Percentiles rank a stretch among this genome's conserved stretches.
Conservation (phyloP, 1,140 invertebrate species). For the Xylocopa sonorina region DNA sequence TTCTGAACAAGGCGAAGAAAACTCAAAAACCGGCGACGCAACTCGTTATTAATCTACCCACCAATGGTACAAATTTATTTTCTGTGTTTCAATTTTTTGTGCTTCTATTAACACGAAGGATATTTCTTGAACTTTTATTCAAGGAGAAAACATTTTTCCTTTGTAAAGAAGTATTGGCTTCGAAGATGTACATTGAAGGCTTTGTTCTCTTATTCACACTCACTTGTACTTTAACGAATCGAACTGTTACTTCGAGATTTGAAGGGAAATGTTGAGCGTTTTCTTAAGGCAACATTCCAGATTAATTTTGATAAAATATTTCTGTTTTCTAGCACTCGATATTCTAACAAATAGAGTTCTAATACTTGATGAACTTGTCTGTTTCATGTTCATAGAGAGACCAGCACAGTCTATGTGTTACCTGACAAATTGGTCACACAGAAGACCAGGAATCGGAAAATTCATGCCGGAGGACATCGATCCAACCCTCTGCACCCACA, state of each 20-base stretch:
- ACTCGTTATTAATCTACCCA: slow-evolving; percentile 81
- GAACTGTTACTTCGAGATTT: too few species aligned
- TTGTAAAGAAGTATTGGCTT: too few species aligned
- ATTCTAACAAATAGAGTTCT: too few species aligned
- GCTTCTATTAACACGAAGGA: background rate
- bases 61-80: slow-evolving; percentile 70
- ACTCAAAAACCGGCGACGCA: slow-evolving; percentile 85
- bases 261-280: too few species aligned
- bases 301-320: too few species aligned
- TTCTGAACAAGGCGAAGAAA: slow-evolving; percentile 85
- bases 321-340: too few species aligned
- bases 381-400: slow-evolving; percentile 84
- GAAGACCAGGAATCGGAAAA: slow-evolving; percentile 91
- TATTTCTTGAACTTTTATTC: too few species aligned
- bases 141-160: too few species aligned
- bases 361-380: background rate
- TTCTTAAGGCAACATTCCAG: too few species aligned
- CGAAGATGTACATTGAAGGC: too few species aligned
- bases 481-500: slow-evolving; percentile 93
- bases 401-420: slow-evolving; percentile 95
- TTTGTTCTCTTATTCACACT: too few species aligned
- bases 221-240: too few species aligned
- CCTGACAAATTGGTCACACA: slow-evolving; percentile 96
- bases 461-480: slow-evolving; percentile 95
- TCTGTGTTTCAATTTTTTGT: slow-evolving; percentile 18